Conservation (phyloP, 2,797 vertebrate species). For the Gymnothorax javanicus region DNA sequence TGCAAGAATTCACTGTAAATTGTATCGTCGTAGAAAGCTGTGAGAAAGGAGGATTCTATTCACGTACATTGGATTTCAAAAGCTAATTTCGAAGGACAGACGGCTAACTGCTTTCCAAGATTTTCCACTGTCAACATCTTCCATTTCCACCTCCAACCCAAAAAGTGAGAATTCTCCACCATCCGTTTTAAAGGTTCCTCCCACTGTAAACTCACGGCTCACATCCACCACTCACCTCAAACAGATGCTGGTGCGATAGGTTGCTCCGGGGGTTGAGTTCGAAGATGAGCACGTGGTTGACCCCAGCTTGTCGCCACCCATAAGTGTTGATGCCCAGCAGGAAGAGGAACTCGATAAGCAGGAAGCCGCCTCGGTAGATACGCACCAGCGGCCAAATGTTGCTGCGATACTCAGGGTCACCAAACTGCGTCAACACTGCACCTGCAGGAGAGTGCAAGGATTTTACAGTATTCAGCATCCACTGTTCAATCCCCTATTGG, state of each 20-base stretch:
- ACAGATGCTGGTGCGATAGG: conserved; percentile 97
- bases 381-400: conserved; percentile 91
- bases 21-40: neutral
- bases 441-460: conserved; percentile 62
- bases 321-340: conserved; percentile 98
- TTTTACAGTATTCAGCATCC: neutral
- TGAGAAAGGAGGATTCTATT: neutral
- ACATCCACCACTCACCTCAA: conserved; percentile 81
- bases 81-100: neutral
- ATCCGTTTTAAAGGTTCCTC: neutral
- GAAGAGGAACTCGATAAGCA: conserved; percentile 98
- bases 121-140: neutral
- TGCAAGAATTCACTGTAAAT: neutral
- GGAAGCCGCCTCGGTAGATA: conserved; percentile 98
- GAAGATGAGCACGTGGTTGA: conserved; percentile 98
- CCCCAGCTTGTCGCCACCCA: conserved; percentile 97
- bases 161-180: neutral
- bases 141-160: neutral
- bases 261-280: conserved; percentile 98
- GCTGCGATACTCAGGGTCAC: conserved; percentile 29
- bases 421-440: conserved; percentile 66
- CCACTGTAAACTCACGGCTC: neutral
- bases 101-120: neutral
- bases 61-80: neutral
- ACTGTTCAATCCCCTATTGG: neutral